phyloP scores from a whole-genome alignment of 2,888 invertebrate species.

The Cenopis cana region DNA sequence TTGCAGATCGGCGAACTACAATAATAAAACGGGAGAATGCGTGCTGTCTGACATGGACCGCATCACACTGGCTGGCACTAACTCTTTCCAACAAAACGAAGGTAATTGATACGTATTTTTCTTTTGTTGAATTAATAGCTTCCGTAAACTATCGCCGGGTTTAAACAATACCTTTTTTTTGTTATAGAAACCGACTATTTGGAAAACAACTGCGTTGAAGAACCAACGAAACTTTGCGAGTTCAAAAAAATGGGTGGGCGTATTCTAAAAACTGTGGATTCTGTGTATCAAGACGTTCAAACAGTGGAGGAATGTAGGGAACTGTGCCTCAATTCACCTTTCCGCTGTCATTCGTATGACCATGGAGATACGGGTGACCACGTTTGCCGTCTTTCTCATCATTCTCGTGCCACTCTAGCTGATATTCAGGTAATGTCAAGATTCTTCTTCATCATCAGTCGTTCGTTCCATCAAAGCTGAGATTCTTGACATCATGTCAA shows the following conservation, averaged over 20 bases:
- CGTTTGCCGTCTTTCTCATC: constrained; percentile 96
- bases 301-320: constrained; percentile 95
- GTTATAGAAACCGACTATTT: constrained; percentile 89
- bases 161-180: neutral
- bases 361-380: constrained; percentile 97
- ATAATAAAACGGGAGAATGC: constrained; percentile 93
- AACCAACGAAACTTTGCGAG: constrained; percentile 97
- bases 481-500: too few relatives aligned
- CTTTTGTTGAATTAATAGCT: constrained; percentile 21
- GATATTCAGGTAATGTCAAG: constrained; percentile 89
- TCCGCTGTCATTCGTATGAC: constrained; percentile 96
- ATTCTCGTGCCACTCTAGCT: constrained; percentile 94
- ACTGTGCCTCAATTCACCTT: constrained; percentile 94
- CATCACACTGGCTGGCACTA: constrained; percentile 93
- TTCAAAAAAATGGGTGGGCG: constrained; percentile 95
- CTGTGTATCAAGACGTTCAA: constrained; percentile 95
- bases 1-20: constrained; percentile 95
- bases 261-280: constrained; percentile 96
- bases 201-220: constrained; percentile 97
- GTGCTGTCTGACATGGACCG: constrained; percentile 96
- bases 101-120: constrained; percentile 64
- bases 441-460: neutral
- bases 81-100: constrained; percentile 89
- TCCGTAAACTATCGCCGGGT: neutral
- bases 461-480: too few relatives aligned